Percentiles rank a stretch among this genome's conserved stretches.
Evolutionary conservation across 1,140 invertebrate genomes (phyloP).

Genomic region (Drosophila serrata): DNA sequence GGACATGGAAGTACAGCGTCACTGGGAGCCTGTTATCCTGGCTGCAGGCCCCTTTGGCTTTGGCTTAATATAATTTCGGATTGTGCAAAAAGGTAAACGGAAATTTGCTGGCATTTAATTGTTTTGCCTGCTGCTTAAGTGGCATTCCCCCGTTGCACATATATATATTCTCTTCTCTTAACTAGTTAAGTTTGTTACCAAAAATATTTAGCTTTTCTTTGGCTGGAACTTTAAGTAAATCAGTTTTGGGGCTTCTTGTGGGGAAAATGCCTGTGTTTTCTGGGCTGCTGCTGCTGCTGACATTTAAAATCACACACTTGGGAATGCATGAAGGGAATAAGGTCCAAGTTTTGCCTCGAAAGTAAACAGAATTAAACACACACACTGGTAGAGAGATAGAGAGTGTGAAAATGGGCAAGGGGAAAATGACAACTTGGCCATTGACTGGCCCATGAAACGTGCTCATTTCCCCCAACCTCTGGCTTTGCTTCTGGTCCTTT

Average conservation of each 20-base stretch:
- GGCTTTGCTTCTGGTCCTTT: neutral
- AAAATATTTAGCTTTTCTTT: slow-evolving; percentile 21
- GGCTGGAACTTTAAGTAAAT: slow-evolving; percentile 58
- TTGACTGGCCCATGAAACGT: slow-evolving; percentile 56
- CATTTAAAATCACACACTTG: slow-evolving; percentile 81
- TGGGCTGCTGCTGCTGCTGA: slow-evolving; percentile 56
- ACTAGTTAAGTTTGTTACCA: slow-evolving; percentile 7
- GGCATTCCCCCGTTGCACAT: slow-evolving; percentile 1
- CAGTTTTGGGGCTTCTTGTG: slow-evolving; percentile 19
- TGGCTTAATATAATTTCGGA: slow-evolving; percentile 34
- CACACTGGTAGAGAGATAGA: slow-evolving; percentile 33
- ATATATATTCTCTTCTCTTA: neutral
- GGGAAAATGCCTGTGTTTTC: slow-evolving; percentile 26
- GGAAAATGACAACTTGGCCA: slow-evolving; percentile 60
- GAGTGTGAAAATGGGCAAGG: neutral
- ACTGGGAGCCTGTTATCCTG: neutral
- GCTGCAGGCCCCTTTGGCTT: neutral
- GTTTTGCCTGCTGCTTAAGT: slow-evolving; percentile 22
- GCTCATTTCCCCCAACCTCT: slow-evolving; percentile 17
- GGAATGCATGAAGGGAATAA: slow-evolving; percentile 59
- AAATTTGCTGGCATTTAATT: slow-evolving; percentile 43
- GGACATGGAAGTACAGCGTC: neutral
- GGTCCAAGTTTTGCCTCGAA: slow-evolving; percentile 64
- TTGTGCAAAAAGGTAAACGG: slow-evolving; percentile 16
- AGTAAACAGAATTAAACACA: slow-evolving; percentile 78